Conservation (phyloP, 37 sponge, comb jelly and placozoan species). For the Haliclona indistincta region DNA sequence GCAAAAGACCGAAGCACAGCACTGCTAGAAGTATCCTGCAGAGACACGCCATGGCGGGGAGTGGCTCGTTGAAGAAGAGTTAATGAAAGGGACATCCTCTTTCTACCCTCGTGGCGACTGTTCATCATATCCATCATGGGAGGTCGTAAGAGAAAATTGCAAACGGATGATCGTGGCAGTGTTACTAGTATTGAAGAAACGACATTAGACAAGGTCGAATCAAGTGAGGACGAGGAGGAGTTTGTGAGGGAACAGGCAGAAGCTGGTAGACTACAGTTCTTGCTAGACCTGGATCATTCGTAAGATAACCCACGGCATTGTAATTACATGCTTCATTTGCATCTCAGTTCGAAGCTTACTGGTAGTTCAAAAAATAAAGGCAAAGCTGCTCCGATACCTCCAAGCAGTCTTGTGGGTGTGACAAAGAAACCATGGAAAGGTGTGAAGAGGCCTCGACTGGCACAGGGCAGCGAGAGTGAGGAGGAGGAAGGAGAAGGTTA, state of each 20-base stretch:
- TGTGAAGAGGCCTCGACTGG: not conserved
- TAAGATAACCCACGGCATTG: too few relatives aligned
- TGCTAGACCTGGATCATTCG: not conserved
- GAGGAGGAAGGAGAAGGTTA: conserved; percentile 15
- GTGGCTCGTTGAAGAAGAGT: conserved; percentile 1
- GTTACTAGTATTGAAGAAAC: not conserved
- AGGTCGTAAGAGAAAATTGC: too few relatives aligned
- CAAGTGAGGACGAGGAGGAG: conserved; percentile 1
- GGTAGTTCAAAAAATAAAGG: too few relatives aligned
- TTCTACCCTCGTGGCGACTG: not conserved
- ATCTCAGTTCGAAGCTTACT: too few relatives aligned
- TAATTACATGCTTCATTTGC: too few relatives aligned
- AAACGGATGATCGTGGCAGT: too few relatives aligned
- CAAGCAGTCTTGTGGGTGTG: not conserved
- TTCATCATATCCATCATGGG: too few relatives aligned
- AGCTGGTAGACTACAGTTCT: not conserved
- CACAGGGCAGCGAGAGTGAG: not conserved
- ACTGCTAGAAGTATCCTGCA: too few relatives aligned
- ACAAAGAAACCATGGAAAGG: not conserved
- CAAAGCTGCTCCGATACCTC: too few relatives aligned
- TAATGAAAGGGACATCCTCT: not conserved
- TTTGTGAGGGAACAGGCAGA: not conserved
- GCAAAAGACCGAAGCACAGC: not conserved
- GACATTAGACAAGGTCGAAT: not conserved
- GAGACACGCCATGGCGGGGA: not conserved